Evolutionary conservation across 2,797 vertebrate genomes (phyloP), one percentile per base, ranked within the genome.

Genomic region (Dallia pectoralis): DNA sequence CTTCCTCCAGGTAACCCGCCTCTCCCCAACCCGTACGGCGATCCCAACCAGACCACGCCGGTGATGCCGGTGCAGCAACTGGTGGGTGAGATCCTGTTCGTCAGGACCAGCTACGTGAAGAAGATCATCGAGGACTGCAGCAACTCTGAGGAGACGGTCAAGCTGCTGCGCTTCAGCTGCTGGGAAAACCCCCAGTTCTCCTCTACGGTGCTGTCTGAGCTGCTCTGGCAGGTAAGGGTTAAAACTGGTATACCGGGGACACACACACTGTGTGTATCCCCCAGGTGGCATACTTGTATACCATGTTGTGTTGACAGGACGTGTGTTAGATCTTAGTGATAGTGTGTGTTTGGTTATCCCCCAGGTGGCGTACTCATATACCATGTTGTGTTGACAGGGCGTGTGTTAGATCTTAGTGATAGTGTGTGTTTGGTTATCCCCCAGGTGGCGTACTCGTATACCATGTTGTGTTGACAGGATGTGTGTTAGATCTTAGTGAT

Each of bases 141-240:
- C 93, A 99, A 98, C 91, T 99, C 98, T 0, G 98, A 99, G 82
- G 98, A 99, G 90, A 99, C 97, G 0, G 95, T 99, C 85, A 99
- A 99, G 87, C 87, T 99, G 79, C 95, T 99, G 87, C 96, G 98
- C 82, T 99, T 99, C 92, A 98, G 97, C 92, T 99, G 98, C 91
- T 99, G 97, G 97, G 98, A 99, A 86, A 99, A 99, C 92, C 98
- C 98, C 76, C 97, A 98, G 89, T 99, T 99, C 81, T 99, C 98
- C 81, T 99, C 98, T 84, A 99, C 97, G 79, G 97, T 99, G 84
- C 96, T 99, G 79, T 97, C 97, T 88, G 98, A 99, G 88, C 95
- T 99, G 66, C 96, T 99, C 80, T 99, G 98, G 98, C 98, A 99
- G 97, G 98, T 99, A 87, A 87, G 76, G 6, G 11, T 22, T 67